Percentiles rank a stretch among this genome's conserved stretches.
phyloP scores from a whole-genome alignment of 2,888 invertebrate species.

The Cataglyphis livida region DNA sequence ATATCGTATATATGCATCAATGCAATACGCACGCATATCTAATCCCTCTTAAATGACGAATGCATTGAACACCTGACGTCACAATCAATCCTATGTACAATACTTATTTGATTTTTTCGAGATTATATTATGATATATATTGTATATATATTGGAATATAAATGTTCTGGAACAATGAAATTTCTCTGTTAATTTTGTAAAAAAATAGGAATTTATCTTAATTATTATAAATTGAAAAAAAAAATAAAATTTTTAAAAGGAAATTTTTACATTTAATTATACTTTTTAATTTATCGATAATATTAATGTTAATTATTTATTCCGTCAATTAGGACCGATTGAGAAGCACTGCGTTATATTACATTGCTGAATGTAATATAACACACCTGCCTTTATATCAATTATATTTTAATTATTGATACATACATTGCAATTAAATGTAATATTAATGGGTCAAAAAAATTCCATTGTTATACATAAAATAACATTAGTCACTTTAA shows the following conservation, averaged over 20 bases:
- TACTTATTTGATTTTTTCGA: background rate
- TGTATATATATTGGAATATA: background rate
- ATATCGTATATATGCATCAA: background rate
- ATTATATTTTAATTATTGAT: background rate
- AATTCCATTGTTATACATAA: background rate
- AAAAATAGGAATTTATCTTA: background rate
- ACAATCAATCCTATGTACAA: slow-evolving; percentile 7
- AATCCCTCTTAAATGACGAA: slow-evolving; percentile 12
- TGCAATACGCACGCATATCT: slow-evolving; percentile 21
- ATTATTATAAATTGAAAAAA: slow-evolving; percentile 4
- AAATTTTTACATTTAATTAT: background rate
- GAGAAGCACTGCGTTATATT: background rate
- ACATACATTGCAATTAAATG: background rate
- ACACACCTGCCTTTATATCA: background rate
- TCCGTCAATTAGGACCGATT: background rate
- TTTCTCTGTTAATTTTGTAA: background rate
- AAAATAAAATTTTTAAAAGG: too few species aligned
- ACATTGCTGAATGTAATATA: background rate
- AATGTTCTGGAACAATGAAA: background rate
- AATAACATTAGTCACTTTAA: background rate
- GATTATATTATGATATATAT: background rate
- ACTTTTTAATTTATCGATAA: background rate
- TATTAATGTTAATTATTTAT: background rate
- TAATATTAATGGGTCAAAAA: background rate
- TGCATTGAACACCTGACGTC: background rate